Evolutionary conservation across 2,888 invertebrate species (phyloP), one percentile per base, ranked within the genome.

Genomic region (Gortyna flavago): DNA sequence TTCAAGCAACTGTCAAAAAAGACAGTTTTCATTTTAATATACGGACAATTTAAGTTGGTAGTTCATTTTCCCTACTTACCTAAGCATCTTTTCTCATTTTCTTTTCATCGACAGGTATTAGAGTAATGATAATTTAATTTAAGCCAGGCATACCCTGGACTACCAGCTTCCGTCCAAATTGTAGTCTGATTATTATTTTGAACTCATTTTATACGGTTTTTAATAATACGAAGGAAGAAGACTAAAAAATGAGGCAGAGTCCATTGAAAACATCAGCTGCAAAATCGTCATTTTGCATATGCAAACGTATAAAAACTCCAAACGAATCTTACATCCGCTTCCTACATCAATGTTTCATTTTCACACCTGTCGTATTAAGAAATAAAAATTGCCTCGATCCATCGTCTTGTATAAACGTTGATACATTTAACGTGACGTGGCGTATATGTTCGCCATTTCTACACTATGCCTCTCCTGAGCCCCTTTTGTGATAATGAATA

Each of bases 371-470:
- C 62, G 62, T 72, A 64, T 74, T 54, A 79, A 29, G 44, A 25
- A 11, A 57, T 65, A 76, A 84, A 79, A 82, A 84, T 82, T n/a
- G 71, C 73, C 38, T 44, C 71, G 13, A 85, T 85, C 74, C 67
- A 82, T 85, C 79, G 70, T 79, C 59, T 9, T 38, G 29, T 71
- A 38, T 29, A 70, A 61, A 79, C 18, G 73, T 71, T 75, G 66
- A 79, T 77, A 77, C 72, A 70, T 62, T 61, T 71, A 65, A 25
- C 59, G 51, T 62, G 69, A 75, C 72, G 51, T 44, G 18, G 44
- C 59, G 18, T 48, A 72, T 76, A 81, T 79, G 72, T 75, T 73
- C 48, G 38, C 73, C 62, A 65, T 77, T 76, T 76, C 51, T 25
- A 29, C 18, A 18, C 13, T 44, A 79, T 71, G 61, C 69, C 57